Evolutionary conservation across 2,888 invertebrate species (phyloP).

Genomic region (Amiota mariae): DNA sequence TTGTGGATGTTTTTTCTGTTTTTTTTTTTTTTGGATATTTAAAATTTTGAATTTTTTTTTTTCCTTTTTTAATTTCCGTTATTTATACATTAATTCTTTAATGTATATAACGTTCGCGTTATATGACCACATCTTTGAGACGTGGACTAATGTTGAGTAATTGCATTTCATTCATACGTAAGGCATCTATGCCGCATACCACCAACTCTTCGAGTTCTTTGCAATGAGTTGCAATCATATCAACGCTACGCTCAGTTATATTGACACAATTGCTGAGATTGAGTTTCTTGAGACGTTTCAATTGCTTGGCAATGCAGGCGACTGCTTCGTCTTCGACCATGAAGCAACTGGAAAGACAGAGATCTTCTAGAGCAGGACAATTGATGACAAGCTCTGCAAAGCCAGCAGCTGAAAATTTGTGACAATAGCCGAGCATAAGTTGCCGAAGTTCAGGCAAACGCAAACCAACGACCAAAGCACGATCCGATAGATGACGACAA

Average conservation of each 20-base stretch:
- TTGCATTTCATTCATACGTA: conserved; percentile 50
- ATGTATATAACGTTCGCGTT: conserved; percentile 61
- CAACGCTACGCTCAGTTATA: conserved; percentile 51
- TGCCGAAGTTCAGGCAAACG: conserved; percentile 52
- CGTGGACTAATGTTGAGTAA: conserved; percentile 49
- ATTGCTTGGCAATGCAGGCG: conserved; percentile 41
- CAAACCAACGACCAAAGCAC: conserved; percentile 45
- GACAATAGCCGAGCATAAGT: conserved; percentile 58
- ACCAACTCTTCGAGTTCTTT: conserved; percentile 53
- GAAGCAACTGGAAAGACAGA: conserved; percentile 57
- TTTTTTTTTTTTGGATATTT: too few relatives aligned
- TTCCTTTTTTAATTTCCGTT: background rate
- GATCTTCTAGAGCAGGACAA: conserved; percentile 58
- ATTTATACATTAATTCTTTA: background rate
- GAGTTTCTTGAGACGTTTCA: conserved; percentile 57
- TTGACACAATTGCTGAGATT: conserved; percentile 60
- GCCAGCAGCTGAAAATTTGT: conserved; percentile 53
- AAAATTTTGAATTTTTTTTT: conserved; percentile 1
- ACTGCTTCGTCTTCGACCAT: conserved; percentile 55
- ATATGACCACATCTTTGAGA: conserved; percentile 53
- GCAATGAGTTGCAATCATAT: conserved; percentile 49
- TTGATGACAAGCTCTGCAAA: conserved; percentile 54
- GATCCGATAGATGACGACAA: conserved; percentile 58
- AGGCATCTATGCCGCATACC: conserved; percentile 55
- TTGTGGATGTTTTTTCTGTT: too few relatives aligned